Conservation (phyloP, 2,113 vertebrate genomes). For the Cranoglanis bouderius region DNA sequence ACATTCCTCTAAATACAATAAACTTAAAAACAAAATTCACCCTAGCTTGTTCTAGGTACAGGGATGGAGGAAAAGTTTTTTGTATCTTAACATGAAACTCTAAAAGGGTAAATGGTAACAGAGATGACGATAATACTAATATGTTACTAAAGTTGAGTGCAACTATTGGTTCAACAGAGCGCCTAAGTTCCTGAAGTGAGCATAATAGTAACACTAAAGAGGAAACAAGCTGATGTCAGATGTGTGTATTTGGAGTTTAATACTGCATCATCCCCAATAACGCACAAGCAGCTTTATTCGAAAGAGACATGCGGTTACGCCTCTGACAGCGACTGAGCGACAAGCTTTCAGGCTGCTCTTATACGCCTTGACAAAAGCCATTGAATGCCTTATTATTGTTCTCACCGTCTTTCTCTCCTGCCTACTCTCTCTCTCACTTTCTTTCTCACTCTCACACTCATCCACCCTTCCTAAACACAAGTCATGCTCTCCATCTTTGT, state of each 20-base stretch:
- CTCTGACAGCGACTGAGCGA: constrained; percentile 41
- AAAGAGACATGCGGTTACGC: constrained; percentile 36
- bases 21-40: background rate
- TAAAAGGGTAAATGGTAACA: background rate
- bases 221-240: constrained; percentile 30
- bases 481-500: constrained; percentile 39
- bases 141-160: background rate
- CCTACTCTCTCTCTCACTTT: constrained; percentile 45
- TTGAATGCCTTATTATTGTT: constrained; percentile 47
- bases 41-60: background rate
- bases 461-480: constrained; percentile 33
- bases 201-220: constrained; percentile 5
- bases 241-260: constrained; percentile 29
- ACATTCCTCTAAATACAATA: background rate
- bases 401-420: constrained; percentile 38
- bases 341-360: constrained; percentile 48
- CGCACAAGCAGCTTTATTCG: constrained; percentile 47
- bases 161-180: constrained; percentile 2
- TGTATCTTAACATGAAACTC: background rate
- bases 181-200: constrained; percentile 5
- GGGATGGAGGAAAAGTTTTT: too few relatives aligned
- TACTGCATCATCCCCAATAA: constrained; percentile 35
- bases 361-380: constrained; percentile 43
- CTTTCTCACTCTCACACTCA: constrained; percentile 37
- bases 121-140: background rate